A percentile compares a stretch with the other conserved stretches of the same genome.
Evolutionary conservation across 2,888 invertebrate species (phyloP).

Genomic region (Leptinotarsa peninsularis): DNA sequence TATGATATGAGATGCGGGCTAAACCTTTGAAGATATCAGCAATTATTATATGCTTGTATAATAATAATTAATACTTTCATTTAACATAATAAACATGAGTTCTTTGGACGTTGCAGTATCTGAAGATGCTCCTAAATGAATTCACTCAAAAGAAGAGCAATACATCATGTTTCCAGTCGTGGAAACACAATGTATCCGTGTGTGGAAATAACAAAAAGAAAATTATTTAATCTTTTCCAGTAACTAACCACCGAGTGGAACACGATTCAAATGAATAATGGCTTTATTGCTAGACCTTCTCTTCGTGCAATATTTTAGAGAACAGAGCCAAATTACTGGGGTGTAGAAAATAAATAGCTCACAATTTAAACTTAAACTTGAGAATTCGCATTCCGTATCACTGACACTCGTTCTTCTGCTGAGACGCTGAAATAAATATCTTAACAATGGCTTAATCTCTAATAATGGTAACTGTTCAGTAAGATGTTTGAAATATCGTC

Average conservation of each 20-base stretch:
- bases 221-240: constrained; percentile 24
- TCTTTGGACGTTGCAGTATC: not conserved
- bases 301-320: constrained; percentile 28
- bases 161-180: not conserved
- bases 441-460: constrained; percentile 28
- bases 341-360: constrained; percentile 40
- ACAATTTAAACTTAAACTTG: constrained; percentile 36
- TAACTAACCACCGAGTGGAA: constrained; percentile 25
- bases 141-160: not conserved
- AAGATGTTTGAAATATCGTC: not conserved
- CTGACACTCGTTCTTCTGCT: constrained; percentile 24
- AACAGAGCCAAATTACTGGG: constrained; percentile 30
- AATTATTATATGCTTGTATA: too few species aligned
- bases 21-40: too few species aligned
- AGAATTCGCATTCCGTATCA: constrained; percentile 26
- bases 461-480: constrained; percentile 8
- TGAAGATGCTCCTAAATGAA: not conserved
- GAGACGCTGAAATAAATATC: constrained; percentile 21
- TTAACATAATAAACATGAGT: too few species aligned
- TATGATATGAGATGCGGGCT: too few species aligned
- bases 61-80: too few species aligned
- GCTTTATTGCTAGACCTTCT: constrained; percentile 31
- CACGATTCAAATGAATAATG: constrained; percentile 27
- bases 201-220: constrained; percentile 20
- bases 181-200: constrained; percentile 18